Percentiles rank a stretch among this genome's conserved stretches.
Evolutionary conservation across 2,888 invertebrate genomes (phyloP).

Genomic region (Synergus japonicus): DNA sequence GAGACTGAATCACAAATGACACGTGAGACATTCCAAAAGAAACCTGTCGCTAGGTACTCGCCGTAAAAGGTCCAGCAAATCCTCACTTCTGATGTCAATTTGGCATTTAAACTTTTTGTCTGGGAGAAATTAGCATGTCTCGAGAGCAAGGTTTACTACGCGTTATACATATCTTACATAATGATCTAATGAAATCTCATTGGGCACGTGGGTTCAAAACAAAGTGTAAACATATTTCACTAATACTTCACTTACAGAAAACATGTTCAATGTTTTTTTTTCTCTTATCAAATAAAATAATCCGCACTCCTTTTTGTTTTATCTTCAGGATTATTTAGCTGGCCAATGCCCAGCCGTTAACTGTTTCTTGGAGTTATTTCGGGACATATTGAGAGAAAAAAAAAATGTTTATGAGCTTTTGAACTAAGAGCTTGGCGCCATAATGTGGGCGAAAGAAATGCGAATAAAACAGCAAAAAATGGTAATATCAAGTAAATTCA

Average conservation of each 20-base stretch:
- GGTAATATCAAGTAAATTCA: slow-evolving; percentile 10
- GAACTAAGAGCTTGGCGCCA: not conserved
- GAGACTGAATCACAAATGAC: slow-evolving; percentile 5
- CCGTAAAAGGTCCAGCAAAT: slow-evolving; percentile 25
- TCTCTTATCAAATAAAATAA: not conserved
- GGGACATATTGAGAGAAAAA: not conserved
- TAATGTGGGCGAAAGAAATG: slow-evolving; percentile 26
- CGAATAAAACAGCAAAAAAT: slow-evolving; percentile 15
- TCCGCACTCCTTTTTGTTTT: not conserved
- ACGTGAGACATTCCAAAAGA: slow-evolving; percentile 21
- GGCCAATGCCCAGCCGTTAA: not conserved
- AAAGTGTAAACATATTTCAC: not conserved
- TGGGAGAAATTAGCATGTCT: not conserved
- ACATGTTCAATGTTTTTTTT: not conserved
- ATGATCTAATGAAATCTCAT: not conserved
- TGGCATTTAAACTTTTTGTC: not conserved
- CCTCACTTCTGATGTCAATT: not conserved
- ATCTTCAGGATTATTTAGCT: not conserved
- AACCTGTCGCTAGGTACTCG: not conserved
- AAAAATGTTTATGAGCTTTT: not conserved
- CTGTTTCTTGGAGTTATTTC: slow-evolving; percentile 1
- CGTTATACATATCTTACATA: not conserved
- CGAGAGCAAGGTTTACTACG: not conserved
- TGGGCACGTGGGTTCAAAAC: not conserved
- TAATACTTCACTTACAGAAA: not conserved